Percentiles rank a stretch among this genome's conserved stretches.
These are phyloP conservation scores for Drosophila siamana DNA, from an alignment of 2,888 invertebrate genomes.

Conservation along the genomic window DNA sequence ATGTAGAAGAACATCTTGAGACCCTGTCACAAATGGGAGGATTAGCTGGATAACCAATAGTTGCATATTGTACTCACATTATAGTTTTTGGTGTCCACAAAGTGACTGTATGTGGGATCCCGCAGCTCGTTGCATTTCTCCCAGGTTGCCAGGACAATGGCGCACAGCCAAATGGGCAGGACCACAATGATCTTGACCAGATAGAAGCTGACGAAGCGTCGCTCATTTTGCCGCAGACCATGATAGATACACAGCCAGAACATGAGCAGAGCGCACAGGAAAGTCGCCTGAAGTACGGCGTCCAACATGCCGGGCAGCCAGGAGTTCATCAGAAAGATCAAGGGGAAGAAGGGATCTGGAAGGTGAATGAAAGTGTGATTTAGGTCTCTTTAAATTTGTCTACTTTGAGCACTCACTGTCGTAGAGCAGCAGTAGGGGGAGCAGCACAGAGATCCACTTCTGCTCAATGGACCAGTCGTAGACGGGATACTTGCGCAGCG, in stretches of 20 bases:
- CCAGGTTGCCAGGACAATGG: slow-evolving; percentile 94
- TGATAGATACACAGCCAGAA: slow-evolving; percentile 99
- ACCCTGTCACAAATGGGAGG: slow-evolving; percentile 87
- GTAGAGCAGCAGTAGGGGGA: slow-evolving; percentile 95
- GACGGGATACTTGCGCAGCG: slow-evolving; percentile 93
- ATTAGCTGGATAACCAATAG: not conserved
- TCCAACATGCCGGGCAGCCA: slow-evolving; percentile 97
- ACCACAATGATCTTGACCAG: slow-evolving; percentile 95
- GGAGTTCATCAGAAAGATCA: slow-evolving; percentile 94
- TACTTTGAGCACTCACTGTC: slow-evolving; percentile 90
- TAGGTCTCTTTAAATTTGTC: not conserved
- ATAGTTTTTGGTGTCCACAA: slow-evolving; percentile 93
- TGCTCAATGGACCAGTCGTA: slow-evolving; percentile 99
- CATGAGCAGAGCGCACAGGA: slow-evolving; percentile 93
- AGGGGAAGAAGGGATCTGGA: slow-evolving; percentile 96
- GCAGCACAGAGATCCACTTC: slow-evolving; percentile 95
- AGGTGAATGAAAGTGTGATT: slow-evolving; percentile 33
- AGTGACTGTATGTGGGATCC: slow-evolving; percentile 97
- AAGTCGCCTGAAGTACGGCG: slow-evolving; percentile 95
- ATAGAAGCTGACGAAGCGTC: slow-evolving; percentile 94
- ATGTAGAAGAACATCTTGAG: slow-evolving; percentile 96
- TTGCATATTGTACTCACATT: slow-evolving; percentile 86
- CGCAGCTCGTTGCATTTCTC: slow-evolving; percentile 94
- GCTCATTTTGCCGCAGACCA: slow-evolving; percentile 96
- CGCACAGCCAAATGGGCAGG: slow-evolving; percentile 94